These are phyloP conservation scores for Tychaedon coryphoeus DNA, from an alignment of 2,113 vertebrate species.

Conservation along the genomic window DNA sequence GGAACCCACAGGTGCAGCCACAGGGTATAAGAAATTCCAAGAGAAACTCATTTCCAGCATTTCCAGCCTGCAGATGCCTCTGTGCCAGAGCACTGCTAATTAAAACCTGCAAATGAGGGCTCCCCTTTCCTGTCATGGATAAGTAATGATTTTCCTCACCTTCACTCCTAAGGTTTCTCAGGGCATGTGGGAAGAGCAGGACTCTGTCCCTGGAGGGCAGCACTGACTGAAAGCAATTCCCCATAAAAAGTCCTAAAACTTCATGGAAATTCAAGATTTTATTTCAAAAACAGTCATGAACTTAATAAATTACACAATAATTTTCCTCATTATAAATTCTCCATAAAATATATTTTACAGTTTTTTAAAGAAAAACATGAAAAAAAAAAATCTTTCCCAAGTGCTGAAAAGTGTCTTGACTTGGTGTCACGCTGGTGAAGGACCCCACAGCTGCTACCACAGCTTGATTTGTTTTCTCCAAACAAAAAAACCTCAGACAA, in stretches of 20 bases:
- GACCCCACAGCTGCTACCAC: constrained; percentile 73
- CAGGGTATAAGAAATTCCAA: background rate
- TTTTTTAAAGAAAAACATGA: constrained; percentile 61
- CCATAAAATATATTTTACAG: constrained; percentile 81
- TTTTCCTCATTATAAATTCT: constrained; percentile 76
- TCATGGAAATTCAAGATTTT: constrained; percentile 70
- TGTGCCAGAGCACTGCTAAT: background rate
- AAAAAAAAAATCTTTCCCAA: constrained; percentile 44
- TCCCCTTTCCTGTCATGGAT: too few species aligned
- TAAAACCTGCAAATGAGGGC: background rate
- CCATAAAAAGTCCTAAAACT: background rate
- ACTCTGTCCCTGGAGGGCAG: background rate
- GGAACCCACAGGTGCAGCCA: background rate
- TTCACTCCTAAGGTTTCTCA: background rate
- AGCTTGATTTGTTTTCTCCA: constrained; percentile 51
- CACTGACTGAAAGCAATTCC: background rate
- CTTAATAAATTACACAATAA: constrained; percentile 82
- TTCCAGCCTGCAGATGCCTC: background rate
- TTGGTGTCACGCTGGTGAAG: constrained; percentile 75
- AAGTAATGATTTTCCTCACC: background rate
- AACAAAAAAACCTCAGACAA: constrained; percentile 65
- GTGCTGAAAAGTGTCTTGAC: constrained; percentile 70
- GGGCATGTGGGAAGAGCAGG: background rate
- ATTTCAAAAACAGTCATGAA: constrained; percentile 73
- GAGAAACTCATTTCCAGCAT: background rate